Evolutionary conservation across 2,888 invertebrate genomes (phyloP).

Genomic region (Globia sparganii): DNA sequence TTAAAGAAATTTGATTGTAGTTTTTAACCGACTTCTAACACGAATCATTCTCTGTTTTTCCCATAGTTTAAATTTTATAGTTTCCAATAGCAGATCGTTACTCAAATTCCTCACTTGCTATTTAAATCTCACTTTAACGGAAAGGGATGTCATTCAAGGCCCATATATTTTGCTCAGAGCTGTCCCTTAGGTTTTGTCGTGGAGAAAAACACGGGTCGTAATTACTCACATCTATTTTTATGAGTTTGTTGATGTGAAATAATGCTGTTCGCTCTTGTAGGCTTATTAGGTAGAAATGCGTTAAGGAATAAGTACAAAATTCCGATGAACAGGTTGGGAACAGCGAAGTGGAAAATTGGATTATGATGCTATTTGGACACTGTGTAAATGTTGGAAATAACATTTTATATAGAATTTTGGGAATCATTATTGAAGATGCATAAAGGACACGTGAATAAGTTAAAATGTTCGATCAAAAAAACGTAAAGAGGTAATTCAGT

Average conservation of each 20-base stretch:
- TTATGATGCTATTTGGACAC: neutral
- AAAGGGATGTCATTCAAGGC: slow-evolving; percentile 53
- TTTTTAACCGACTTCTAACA: neutral
- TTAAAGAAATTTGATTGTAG: neutral
- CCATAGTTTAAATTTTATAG: slow-evolving; percentile 13
- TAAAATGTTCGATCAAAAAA: neutral
- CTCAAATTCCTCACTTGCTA: slow-evolving; percentile 37
- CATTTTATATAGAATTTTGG: neutral
- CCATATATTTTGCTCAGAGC: slow-evolving; percentile 58
- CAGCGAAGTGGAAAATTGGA: neutral
- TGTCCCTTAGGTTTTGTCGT: slow-evolving; percentile 60
- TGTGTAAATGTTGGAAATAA: neutral
- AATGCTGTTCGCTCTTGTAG: slow-evolving; percentile 53
- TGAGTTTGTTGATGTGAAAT: slow-evolving; percentile 66
- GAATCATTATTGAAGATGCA: neutral
- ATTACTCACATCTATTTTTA: slow-evolving; percentile 67
- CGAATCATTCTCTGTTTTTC: neutral
- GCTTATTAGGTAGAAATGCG: slow-evolving; percentile 29
- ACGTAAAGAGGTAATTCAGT: neutral
- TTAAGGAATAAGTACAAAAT: slow-evolving; percentile 29
- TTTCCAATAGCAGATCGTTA: slow-evolving; percentile 14
- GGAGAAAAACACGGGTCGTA: slow-evolving; percentile 61
- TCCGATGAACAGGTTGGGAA: slow-evolving; percentile 1
- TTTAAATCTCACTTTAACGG: slow-evolving; percentile 50
- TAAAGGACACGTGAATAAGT: neutral